A percentile compares a stretch with the other conserved stretches of the same genome.
Evolutionary conservation across 2,888 invertebrate species (phyloP).

Genomic region (Synanthedon formicaeformis): DNA sequence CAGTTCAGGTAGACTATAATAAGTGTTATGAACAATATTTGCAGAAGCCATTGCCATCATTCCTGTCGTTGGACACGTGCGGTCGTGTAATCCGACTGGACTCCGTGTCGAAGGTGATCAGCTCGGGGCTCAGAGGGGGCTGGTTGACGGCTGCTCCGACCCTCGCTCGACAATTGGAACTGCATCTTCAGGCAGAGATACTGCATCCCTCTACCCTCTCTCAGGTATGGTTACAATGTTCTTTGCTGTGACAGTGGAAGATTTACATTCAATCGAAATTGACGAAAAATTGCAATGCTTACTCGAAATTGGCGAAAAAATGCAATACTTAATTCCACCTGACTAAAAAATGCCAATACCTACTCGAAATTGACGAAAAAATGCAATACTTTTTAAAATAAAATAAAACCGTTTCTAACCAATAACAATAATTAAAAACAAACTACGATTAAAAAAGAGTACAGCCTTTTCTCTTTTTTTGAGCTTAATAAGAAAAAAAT

Average conservation of each 20-base stretch:
- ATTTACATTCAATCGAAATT: neutral
- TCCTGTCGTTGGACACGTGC: slow-evolving; percentile 79
- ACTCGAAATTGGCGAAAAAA: too few species aligned
- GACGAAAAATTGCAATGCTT: too few species aligned
- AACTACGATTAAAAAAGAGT: too few species aligned
- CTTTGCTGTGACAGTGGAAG: neutral
- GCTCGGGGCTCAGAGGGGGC: slow-evolving; percentile 79
- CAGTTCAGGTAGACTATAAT: too few species aligned
- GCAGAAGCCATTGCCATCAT: slow-evolving; percentile 72
- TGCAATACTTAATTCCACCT: too few species aligned
- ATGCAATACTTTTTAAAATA: too few species aligned
- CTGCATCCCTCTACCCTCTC: slow-evolving; percentile 41
- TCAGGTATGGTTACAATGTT: slow-evolving; percentile 21
- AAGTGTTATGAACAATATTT: neutral
- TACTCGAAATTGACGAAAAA: too few species aligned
- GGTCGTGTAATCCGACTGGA: slow-evolving; percentile 82
- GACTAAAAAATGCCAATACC: too few species aligned
- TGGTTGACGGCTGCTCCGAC: slow-evolving; percentile 79
- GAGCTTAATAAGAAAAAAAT: too few species aligned
- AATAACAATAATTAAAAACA: too few species aligned
- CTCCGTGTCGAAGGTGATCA: slow-evolving; percentile 81
- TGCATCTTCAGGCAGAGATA: slow-evolving; percentile 79
- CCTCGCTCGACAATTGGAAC: slow-evolving; percentile 72
- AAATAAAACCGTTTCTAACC: too few species aligned
- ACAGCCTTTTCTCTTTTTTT: too few species aligned